Evolutionary conservation across 2,113 vertebrate genomes (phyloP), one percentile per base, ranked within the genome.

Genomic region (Pampusana beccarii): DNA sequence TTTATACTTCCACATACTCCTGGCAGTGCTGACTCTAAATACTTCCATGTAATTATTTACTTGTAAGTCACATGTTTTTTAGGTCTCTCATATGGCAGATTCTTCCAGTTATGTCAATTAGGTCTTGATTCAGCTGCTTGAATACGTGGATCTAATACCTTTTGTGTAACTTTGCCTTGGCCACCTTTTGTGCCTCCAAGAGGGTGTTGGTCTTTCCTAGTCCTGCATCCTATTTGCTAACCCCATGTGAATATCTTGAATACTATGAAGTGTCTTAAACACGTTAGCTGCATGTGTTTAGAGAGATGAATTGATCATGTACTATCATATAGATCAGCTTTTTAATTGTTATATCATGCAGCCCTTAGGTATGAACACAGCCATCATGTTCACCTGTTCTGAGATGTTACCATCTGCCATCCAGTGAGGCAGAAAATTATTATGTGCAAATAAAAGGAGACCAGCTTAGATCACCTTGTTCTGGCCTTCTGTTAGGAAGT

Each of bases 331-430:
- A 82, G 38, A 40, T 38, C 13, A 42, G n/a, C 26, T 77, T 90
- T 86, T 81, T 29, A n/a, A 29, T 19, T 0, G 4, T 61, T n/a
- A 2, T 11, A 33, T 34, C 33, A 17, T 31, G 13, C 74, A 86
- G 29, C 42, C 42, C 33, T 54, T 42, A 60, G 9, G 17, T 57
- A 38, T 0, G 0, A 84, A 21, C 54, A 31, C 16, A 29, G 33
- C 1, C 5, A 58, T 44, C 0, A 0, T 28, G 9, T 79, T 74
- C 83, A 24, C 61, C 54, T 2, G 0, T 42, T 88, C 48, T 25
- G 33, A 57, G 83, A 46, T 29, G 36, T 25, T 53, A 13, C 66
- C 42, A 3, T 53, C 83, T 73, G 72, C 60, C 61, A 51, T 34
- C 16, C 2, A 5, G 60, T 33, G 56, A 69, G 72, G 61, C 56